Evolutionary conservation across 2,113 vertebrate genomes (phyloP).

Genomic region (Melanotaenia duboulayi): DNA sequence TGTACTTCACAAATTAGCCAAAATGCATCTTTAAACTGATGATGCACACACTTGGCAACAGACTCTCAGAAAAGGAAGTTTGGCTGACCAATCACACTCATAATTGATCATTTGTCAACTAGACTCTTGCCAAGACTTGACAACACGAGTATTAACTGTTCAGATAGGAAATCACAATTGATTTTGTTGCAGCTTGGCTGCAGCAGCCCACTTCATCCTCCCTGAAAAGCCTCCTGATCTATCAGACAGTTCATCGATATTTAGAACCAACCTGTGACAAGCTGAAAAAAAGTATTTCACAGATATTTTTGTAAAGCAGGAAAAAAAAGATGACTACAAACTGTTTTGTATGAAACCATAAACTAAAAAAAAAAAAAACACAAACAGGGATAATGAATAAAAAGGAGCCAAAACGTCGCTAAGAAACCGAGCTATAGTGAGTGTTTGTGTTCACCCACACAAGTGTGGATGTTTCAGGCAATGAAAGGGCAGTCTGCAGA

Average conservation of each 20-base stretch:
- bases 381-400: conserved; percentile 30
- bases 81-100: not conserved
- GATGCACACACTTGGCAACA: not conserved
- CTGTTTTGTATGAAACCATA: conserved; percentile 12
- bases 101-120: conserved; percentile 4
- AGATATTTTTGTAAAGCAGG: not conserved
- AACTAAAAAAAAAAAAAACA: too few species aligned
- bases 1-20: not conserved
- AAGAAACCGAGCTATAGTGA: not conserved
- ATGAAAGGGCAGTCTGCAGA: conserved; percentile 47
- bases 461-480: conserved; percentile 12
- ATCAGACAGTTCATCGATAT: conserved; percentile 37
- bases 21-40: not conserved
- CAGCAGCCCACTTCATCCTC: conserved; percentile 26
- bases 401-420: conserved; percentile 17
- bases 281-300: conserved; percentile 7
- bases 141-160: conserved; percentile 28
- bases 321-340: conserved; percentile 6
- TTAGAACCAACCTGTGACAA: conserved; percentile 26
- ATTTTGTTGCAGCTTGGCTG: conserved; percentile 12
- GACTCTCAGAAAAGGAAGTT: not conserved
- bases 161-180: conserved; percentile 48
- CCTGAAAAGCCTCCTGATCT: conserved; percentile 8
- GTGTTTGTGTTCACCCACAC: conserved; percentile 2
- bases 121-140: not conserved